Evolutionary conservation across 23 tunicate genomes (phyloP), one percentile per base, ranked within the genome.

Genomic region (Aplidium turbinatum): DNA sequence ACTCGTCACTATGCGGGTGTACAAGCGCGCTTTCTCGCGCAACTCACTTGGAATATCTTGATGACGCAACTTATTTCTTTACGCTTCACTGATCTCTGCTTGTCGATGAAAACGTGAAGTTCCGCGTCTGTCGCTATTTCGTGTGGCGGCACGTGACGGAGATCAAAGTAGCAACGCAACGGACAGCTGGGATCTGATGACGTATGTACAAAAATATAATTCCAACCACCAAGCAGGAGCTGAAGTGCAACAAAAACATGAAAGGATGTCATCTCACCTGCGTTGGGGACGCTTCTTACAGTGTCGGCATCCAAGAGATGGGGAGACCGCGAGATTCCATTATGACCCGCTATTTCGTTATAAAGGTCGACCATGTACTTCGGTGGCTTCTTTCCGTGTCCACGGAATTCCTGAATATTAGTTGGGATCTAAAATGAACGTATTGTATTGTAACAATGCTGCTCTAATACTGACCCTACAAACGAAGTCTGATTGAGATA

Each of bases 291-390:
- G 64, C 94, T 87, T 46, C 94, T 55, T 20, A 87, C 94, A 6
- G 82, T 87, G 45, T 87, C 94, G 2, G 82, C 94, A 39, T 80
- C 80, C 58, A 87, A 52, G 24, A 80, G 58, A 25, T 70, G 82
- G 29, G 94, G 94, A 39, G 75, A 60, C 58, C 73, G 63, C 3
- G 94, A 52, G 36, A 73, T 55, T 38, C 94, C 94, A 56, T 87
- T 58, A 9, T 45, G 72, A 40, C 80, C 79, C 2, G 94, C 94
- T 9, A 87, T 58, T 13, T 86, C 85, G 58, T 80, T 79, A 78
- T 87, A 87, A 50, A 87, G 55, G 39, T 87, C 94, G 40, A 80
- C 85, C 94, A 87, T 87, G 63, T 87, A 87, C 33, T 87, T 80
- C 3, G 94, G 94, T n/a, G 94, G 94, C 38, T 87, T 87, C 52